Conservation (phyloP, 35 echinoderm and acorn worm genomes). For the Apostichopus californicus region DNA sequence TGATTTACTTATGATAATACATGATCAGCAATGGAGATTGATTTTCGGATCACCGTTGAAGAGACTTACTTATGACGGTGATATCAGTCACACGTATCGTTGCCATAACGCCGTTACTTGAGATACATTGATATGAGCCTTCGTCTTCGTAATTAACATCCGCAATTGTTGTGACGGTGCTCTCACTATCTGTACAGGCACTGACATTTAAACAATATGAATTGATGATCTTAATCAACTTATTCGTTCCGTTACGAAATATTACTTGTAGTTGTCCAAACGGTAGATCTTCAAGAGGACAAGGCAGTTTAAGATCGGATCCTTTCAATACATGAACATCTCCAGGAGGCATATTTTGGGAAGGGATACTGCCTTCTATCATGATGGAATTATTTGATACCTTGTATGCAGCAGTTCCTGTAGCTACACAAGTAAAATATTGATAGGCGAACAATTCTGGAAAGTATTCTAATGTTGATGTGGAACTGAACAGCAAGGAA, state of each 20-base stretch:
- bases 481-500: neutral
- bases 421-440: neutral
- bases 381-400: neutral
- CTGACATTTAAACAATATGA: neutral
- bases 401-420: neutral
- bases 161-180: neutral
- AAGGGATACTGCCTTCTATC: neutral
- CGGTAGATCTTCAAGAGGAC: neutral
- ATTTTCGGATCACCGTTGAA: too few species aligned
- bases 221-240: neutral
- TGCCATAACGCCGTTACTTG: neutral
- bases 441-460: neutral
- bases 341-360: neutral
- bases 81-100: neutral
- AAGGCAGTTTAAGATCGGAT: neutral
- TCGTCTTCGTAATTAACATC: neutral
- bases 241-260: neutral
- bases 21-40: too few species aligned
- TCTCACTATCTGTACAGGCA: neutral
- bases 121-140: neutral
- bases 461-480: neutral
- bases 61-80: neutral
- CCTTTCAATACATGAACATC: neutral
- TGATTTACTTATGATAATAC: too few species aligned
- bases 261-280: neutral